These are phyloP conservation scores for Megaceryle maxima DNA, from an alignment of 2,113 vertebrate species.

Conservation along the genomic window DNA sequence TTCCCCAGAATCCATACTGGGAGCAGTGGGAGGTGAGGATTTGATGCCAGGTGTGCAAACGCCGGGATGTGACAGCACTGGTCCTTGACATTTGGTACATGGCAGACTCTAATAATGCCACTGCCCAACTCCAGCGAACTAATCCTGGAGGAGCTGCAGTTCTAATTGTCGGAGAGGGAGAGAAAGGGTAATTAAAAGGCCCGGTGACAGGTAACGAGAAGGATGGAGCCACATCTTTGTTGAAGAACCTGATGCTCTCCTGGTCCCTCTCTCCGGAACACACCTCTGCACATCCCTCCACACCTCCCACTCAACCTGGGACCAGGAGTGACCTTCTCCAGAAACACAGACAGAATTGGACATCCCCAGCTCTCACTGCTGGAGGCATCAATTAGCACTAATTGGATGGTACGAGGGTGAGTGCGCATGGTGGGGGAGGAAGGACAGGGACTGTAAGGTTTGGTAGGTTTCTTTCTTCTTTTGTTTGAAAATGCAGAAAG, in stretches of 20 bases:
- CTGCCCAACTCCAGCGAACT: background rate
- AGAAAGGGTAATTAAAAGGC: background rate
- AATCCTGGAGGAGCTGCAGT: background rate
- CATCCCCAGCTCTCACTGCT: background rate
- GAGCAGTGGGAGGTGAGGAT: background rate
- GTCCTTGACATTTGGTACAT: background rate
- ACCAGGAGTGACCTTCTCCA: background rate
- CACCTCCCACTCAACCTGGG: background rate
- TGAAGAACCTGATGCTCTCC: background rate
- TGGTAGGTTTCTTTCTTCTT: background rate
- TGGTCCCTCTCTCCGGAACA: fast-evolving
- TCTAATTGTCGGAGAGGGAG: background rate
- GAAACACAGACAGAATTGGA: fast-evolving
- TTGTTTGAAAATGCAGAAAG: background rate
- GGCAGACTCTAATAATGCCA: background rate
- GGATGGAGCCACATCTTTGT: background rate
- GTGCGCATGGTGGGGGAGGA: background rate
- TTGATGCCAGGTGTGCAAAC: fast-evolving
- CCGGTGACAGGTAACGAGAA: background rate
- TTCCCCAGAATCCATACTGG: fast-evolving
- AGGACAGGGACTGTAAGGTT: background rate
- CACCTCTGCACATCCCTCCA: fast-evolving
- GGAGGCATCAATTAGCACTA: background rate
- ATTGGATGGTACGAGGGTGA: background rate
- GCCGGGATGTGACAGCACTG: background rate